phyloP scores from a whole-genome alignment of 2,888 invertebrate genomes.

The Apodemia hepburni region DNA sequence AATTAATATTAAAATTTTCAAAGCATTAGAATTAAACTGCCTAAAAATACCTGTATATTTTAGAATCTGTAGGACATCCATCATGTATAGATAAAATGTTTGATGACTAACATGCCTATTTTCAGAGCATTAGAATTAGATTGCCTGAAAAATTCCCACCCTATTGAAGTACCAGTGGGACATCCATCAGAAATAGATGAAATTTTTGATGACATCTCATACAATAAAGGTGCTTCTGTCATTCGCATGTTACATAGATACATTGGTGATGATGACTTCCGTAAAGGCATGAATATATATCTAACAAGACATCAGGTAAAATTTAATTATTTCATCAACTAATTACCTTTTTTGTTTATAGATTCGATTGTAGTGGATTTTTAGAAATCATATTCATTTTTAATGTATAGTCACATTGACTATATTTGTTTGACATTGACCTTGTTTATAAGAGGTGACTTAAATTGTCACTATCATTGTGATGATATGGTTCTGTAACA shows the following conservation, averaged over 20 bases:
- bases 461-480: no score
- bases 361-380: not conserved
- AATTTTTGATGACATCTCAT: conserved; percentile 98
- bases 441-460: no score
- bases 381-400: not conserved
- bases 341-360: not conserved
- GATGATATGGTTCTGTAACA: no score
- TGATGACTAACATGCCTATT: conserved; percentile 81
- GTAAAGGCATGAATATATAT: conserved; percentile 95
- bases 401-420: no score
- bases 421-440: no score
- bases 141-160: conserved; percentile 94
- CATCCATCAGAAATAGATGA: conserved; percentile 98
- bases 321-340: not conserved
- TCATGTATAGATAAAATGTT: conserved; percentile 98
- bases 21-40: conserved; percentile 92
- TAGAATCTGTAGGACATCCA: conserved; percentile 96
- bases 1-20: conserved; percentile 41
- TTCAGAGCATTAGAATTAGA: conserved; percentile 91
- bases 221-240: conserved; percentile 96
- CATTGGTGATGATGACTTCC: conserved; percentile 95
- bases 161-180: conserved; percentile 96
- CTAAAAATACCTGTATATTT: conserved; percentile 97
- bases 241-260: conserved; percentile 97
- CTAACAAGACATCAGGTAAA: conserved; percentile 87